These are phyloP conservation scores for Butastur rufipennis DNA, from an alignment of 2,113 vertebrate genomes.

Conservation along the genomic window DNA sequence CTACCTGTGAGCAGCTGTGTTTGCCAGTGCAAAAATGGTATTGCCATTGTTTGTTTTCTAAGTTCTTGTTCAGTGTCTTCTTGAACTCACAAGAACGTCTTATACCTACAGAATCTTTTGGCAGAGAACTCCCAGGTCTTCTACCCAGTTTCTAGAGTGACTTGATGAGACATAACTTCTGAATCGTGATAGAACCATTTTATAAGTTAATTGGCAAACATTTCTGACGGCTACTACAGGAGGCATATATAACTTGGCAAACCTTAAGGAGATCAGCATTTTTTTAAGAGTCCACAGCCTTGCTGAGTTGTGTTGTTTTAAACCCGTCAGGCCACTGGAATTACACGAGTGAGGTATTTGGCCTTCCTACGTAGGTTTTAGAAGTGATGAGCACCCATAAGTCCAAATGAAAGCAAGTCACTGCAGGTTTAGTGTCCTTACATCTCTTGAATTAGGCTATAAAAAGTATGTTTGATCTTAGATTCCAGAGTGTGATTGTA, in stretches of 20 bases:
- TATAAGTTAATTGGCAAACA: background rate
- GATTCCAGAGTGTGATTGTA: background rate
- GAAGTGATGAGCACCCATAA: background rate
- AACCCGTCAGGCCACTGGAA: background rate
- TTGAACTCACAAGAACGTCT: background rate
- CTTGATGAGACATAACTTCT: background rate
- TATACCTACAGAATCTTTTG: background rate
- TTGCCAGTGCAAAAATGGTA: background rate
- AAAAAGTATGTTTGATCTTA: background rate
- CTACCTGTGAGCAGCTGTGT: background rate
- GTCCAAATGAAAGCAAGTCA: background rate
- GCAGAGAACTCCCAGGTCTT: background rate
- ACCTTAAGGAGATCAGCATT: too few species aligned
- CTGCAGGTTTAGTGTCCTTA: background rate
- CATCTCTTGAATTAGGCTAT: background rate
- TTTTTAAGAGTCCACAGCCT: too few species aligned
- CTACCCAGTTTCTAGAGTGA: background rate
- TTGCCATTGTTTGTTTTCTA: background rate
- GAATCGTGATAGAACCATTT: background rate
- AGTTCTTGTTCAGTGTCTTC: background rate
- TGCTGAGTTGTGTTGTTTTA: background rate
- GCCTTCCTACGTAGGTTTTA: background rate
- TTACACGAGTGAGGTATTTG: background rate
- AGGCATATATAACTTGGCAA: too few species aligned
- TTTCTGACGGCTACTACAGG: too few species aligned